Conservation (phyloP, 2,113 vertebrate genomes). For the Acanthisitta chloris region DNA sequence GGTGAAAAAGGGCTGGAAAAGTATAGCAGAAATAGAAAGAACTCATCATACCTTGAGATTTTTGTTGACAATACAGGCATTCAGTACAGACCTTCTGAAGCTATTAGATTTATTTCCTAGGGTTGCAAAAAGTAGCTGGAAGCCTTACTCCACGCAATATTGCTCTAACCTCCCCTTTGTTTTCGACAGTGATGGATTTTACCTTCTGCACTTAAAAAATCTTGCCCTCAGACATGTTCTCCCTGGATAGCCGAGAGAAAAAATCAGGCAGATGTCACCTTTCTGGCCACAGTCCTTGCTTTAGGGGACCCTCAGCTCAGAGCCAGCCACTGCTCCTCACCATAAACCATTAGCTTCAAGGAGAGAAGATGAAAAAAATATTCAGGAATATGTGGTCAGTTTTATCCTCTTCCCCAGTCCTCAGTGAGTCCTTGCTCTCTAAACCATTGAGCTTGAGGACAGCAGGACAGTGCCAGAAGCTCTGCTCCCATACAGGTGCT, state of each 20-base stretch:
- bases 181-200: constrained; percentile 41
- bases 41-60: not conserved
- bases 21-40: not conserved
- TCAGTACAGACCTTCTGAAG: not conserved
- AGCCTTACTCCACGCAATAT: not conserved
- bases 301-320: not conserved
- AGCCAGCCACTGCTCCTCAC: not conserved
- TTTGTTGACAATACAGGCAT: not conserved
- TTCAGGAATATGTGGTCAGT: not conserved
- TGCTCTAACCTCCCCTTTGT: not conserved
- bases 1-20: not conserved
- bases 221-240: not conserved
- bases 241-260: not conserved
- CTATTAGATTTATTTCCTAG: constrained; percentile 3
- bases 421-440: not conserved
- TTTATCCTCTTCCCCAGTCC: not conserved
- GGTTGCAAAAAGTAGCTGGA: not conserved
- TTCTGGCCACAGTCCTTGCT: not conserved
- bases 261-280: not conserved
- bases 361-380: not conserved
- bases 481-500: not conserved
- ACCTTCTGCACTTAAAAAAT: not conserved
- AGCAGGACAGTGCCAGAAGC: not conserved
- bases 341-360: no score
- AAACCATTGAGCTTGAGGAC: not conserved